A percentile compares a stretch with the other conserved stretches of the same genome.
Conservation (phyloP, 2,888 invertebrate genomes). For the Petrophora chlorosata region DNA sequence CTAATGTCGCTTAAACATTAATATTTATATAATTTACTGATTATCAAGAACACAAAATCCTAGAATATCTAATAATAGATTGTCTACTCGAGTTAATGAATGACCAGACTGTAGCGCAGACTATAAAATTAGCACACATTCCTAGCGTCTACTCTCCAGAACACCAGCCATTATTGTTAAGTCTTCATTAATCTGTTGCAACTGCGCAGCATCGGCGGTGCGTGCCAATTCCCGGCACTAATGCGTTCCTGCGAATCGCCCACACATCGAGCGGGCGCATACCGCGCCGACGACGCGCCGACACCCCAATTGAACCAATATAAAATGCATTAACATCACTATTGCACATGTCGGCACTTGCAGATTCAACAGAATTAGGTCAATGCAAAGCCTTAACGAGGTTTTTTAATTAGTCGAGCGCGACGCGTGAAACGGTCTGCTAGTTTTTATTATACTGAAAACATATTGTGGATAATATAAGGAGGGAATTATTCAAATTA, state of each 20-base stretch:
- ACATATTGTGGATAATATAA: slow-evolving; percentile 15
- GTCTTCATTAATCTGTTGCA: slow-evolving; percentile 35
- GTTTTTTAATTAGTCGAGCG: slow-evolving; percentile 37
- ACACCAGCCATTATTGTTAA: slow-evolving; percentile 31
- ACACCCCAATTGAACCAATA: slow-evolving; percentile 81
- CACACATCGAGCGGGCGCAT: slow-evolving; percentile 70
- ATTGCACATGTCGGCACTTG: slow-evolving; percentile 71
- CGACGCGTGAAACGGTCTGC: slow-evolving; percentile 40
- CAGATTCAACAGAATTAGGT: slow-evolving; percentile 62
- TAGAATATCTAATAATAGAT: slow-evolving; percentile 12
- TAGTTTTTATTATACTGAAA: slow-evolving; percentile 37
- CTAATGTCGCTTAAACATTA: no score
- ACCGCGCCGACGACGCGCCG: slow-evolving; percentile 69
- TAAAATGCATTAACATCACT: slow-evolving; percentile 80
- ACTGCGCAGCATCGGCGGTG: slow-evolving; percentile 40
- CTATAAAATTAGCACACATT: slow-evolving; percentile 34
- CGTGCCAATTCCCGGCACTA: slow-evolving; percentile 72
- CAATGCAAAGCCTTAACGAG: slow-evolving; percentile 32
- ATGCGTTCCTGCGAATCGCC: slow-evolving; percentile 80
- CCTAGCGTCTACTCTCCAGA: slow-evolving; percentile 16
- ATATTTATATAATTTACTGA: no score
- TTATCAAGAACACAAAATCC: no score
- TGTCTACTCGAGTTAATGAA: slow-evolving; percentile 18
- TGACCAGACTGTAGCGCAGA: slow-evolving; percentile 19
- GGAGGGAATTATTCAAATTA: slow-evolving; percentile 19